These are phyloP conservation scores for Agrochola circellaris DNA, from an alignment of 2,888 invertebrate species.

Conservation along the genomic window DNA sequence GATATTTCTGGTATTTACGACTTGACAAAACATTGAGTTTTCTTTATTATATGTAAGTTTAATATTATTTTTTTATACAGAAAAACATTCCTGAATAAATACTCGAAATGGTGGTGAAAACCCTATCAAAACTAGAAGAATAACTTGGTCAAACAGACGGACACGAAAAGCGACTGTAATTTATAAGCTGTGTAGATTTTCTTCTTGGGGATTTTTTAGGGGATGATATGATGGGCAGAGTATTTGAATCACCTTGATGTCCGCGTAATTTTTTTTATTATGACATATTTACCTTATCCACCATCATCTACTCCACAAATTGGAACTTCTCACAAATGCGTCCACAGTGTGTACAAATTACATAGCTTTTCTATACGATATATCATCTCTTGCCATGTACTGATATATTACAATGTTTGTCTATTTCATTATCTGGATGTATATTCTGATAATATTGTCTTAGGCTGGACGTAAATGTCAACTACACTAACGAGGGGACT, in stretches of 20 bases:
- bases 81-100: not conserved
- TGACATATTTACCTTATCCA: slow-evolving; percentile 22
- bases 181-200: too few relatives aligned
- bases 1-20: not conserved
- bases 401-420: slow-evolving; percentile 29
- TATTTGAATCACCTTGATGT: too few relatives aligned
- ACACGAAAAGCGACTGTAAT: not conserved
- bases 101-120: not conserved
- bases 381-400: slow-evolving; percentile 27
- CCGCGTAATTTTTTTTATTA: not conserved
- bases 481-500: slow-evolving; percentile 25
- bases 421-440: slow-evolving; percentile 32
- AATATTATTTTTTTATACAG: too few relatives aligned
- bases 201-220: too few relatives aligned
- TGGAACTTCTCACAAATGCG: slow-evolving; percentile 55
- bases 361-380: slow-evolving; percentile 48
- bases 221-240: too few relatives aligned
- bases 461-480: slow-evolving; percentile 32
- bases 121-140: not conserved
- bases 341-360: slow-evolving; percentile 58
- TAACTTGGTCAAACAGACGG: not conserved
- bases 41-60: too few relatives aligned
- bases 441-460: slow-evolving; percentile 36
- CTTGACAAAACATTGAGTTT: not conserved
- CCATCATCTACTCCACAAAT: slow-evolving; percentile 9